Evolutionary conservation across 2,113 vertebrate species (phyloP).

Genomic region (Thunnus thynnus): DNA sequence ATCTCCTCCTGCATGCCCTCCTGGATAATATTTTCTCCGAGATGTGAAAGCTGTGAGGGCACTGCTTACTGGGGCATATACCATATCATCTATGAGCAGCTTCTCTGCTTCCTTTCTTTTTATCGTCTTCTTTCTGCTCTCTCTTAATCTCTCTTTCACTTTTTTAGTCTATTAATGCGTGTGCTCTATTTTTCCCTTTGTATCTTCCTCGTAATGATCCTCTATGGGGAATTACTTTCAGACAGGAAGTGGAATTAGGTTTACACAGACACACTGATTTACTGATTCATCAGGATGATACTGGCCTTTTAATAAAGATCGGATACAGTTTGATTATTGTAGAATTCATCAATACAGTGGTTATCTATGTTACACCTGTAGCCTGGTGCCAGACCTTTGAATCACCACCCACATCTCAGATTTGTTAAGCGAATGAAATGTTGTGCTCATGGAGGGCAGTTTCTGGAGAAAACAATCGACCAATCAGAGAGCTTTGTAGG

Average conservation of each 20-base stretch:
- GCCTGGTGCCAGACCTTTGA: neutral
- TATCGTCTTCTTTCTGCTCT: neutral
- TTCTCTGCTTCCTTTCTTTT: conserved; percentile 1
- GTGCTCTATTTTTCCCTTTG: neutral
- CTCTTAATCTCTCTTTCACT: conserved; percentile 6
- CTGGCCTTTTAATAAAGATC: neutral
- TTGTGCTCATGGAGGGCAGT: neutral
- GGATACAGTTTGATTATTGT: neutral
- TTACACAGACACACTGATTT: neutral
- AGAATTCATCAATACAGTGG: neutral
- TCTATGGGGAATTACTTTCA: conserved; percentile 38
- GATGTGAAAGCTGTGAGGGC: conserved; percentile 52
- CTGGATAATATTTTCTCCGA: conserved; percentile 54
- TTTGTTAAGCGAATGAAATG: neutral
- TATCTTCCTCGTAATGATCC: conserved; percentile 48
- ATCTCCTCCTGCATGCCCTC: conserved; percentile 34
- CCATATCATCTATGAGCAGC: conserved; percentile 20
- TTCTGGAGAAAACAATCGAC: no score
- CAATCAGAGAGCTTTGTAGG: no score
- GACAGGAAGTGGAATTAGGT: conserved; percentile 15
- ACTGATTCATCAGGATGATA: neutral
- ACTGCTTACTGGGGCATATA: conserved; percentile 52
- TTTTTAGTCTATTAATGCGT: conserved; percentile 3
- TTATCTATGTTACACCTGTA: neutral
- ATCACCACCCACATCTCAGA: no score